Percentiles rank a stretch among this genome's conserved stretches.
Evolutionary conservation across 2,888 invertebrate species (phyloP).

Genomic region (Heliconius aoede): DNA sequence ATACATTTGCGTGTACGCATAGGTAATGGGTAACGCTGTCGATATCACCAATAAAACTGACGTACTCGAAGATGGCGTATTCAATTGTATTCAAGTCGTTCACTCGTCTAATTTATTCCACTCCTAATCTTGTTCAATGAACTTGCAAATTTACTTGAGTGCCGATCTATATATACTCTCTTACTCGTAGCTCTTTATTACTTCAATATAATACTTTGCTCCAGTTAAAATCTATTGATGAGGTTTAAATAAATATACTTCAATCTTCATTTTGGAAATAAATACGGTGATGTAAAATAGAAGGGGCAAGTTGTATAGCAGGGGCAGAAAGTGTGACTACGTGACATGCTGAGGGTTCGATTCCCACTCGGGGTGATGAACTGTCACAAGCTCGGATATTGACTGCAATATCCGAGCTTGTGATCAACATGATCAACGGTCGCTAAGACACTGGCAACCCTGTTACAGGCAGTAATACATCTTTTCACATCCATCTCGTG

Average conservation of each 20-base stretch:
- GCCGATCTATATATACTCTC: conserved; percentile 26
- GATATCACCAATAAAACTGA: conserved; percentile 14
- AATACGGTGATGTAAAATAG: not conserved
- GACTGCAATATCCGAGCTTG: too few relatives aligned
- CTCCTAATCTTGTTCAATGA: conserved; percentile 36
- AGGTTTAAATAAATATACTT: not conserved
- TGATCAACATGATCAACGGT: too few relatives aligned
- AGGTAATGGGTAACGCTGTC: not conserved
- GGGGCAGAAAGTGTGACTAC: too few relatives aligned
- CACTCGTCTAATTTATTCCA: conserved; percentile 35
- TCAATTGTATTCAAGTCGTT: conserved; percentile 22
- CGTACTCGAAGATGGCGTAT: conserved; percentile 18
- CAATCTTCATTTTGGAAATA: not conserved
- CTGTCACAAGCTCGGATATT: too few relatives aligned
- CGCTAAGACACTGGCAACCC: too few relatives aligned
- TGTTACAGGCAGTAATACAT: too few relatives aligned
- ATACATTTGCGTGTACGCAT: not conserved
- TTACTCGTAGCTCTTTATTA: conserved; percentile 35
- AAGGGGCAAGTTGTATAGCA: too few relatives aligned
- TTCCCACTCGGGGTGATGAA: too few relatives aligned
- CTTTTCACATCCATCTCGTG: too few relatives aligned
- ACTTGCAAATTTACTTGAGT: conserved; percentile 34
- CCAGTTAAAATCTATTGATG: conserved; percentile 26
- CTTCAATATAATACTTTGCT: conserved; percentile 33
- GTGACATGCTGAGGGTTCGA: too few relatives aligned